Conservation (phyloP, 1,140 invertebrate species). For the Melipona quadrifasciata region DNA sequence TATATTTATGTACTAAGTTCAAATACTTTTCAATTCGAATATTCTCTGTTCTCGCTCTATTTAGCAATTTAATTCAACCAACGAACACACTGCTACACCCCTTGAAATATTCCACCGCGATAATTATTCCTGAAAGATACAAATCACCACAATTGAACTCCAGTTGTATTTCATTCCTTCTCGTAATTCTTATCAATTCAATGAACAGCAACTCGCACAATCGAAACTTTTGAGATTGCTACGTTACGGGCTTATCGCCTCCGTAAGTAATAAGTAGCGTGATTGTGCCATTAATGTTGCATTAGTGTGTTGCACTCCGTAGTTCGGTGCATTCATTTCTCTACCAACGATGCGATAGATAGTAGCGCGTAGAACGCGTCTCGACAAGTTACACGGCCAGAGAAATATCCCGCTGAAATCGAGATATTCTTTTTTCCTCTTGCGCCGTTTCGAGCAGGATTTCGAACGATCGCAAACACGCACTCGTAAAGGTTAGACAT, state of each 20-base stretch:
- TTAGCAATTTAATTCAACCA: neutral
- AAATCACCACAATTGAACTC: neutral
- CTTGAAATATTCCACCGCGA: neutral
- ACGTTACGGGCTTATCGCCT: slow-evolving; percentile 21
- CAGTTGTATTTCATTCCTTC: neutral
- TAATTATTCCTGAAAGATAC: neutral
- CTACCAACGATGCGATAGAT: slow-evolving; percentile 25
- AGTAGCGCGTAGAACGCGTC: slow-evolving; percentile 4
- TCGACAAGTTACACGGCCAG: neutral
- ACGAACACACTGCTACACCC: neutral
- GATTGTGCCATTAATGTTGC: slow-evolving; percentile 40
- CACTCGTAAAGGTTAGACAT: slow-evolving; percentile 27
- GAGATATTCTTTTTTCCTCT: too few species aligned
- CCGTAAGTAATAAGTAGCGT: neutral
- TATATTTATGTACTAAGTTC: neutral
- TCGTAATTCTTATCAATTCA: neutral
- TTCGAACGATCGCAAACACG: neutral
- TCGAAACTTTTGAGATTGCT: slow-evolving; percentile 3
- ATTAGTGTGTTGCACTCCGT: slow-evolving; percentile 10
- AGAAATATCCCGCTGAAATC: neutral
- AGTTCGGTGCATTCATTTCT: slow-evolving; percentile 19
- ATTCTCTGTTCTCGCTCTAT: neutral
- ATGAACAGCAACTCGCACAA: neutral
- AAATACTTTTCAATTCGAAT: neutral
- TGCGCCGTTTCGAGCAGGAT: neutral